Evolutionary conservation across 1,140 invertebrate species (phyloP).

Genomic region (Heliothis virescens): DNA sequence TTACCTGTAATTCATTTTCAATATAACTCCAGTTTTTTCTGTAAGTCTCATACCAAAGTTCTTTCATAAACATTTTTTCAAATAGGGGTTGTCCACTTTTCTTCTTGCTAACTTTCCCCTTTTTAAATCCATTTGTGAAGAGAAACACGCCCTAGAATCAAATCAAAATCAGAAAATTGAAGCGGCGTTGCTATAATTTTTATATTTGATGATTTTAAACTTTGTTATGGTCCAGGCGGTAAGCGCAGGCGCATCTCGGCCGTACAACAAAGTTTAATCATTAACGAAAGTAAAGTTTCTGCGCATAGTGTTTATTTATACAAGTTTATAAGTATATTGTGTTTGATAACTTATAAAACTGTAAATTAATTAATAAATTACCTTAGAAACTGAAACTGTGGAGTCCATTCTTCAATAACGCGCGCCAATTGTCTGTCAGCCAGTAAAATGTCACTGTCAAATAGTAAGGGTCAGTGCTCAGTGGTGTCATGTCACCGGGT

Average conservation of each 20-base stretch:
- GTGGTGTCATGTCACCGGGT: neutral
- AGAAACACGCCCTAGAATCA: conserved; percentile 77
- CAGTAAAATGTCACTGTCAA: neutral
- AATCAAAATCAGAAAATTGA: neutral
- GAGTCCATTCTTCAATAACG: conserved; percentile 66
- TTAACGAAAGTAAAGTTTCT: neutral
- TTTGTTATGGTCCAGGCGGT: too few species aligned
- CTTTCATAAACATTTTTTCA: conserved; percentile 67
- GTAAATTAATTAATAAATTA: conserved; percentile 48
- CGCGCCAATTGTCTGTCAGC: neutral
- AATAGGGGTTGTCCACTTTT: conserved; percentile 60
- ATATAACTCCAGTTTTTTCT: conserved; percentile 73
- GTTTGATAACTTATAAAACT: neutral
- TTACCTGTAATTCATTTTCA: conserved; percentile 71
- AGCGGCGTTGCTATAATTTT: too few species aligned
- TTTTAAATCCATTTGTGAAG: conserved; percentile 74
- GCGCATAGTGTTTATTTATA: neutral
- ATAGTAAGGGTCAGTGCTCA: too few species aligned
- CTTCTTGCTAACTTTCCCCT: conserved; percentile 64
- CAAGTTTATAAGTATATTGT: neutral
- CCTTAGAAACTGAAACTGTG: conserved; percentile 79
- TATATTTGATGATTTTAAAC: too few species aligned
- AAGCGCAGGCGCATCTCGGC: too few species aligned
- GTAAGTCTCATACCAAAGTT: conserved; percentile 72
- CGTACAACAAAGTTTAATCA: neutral